These are phyloP conservation scores for Muntiacus muntjak DNA, from an alignment of 2,113 vertebrate species.

Conservation along the genomic window DNA sequence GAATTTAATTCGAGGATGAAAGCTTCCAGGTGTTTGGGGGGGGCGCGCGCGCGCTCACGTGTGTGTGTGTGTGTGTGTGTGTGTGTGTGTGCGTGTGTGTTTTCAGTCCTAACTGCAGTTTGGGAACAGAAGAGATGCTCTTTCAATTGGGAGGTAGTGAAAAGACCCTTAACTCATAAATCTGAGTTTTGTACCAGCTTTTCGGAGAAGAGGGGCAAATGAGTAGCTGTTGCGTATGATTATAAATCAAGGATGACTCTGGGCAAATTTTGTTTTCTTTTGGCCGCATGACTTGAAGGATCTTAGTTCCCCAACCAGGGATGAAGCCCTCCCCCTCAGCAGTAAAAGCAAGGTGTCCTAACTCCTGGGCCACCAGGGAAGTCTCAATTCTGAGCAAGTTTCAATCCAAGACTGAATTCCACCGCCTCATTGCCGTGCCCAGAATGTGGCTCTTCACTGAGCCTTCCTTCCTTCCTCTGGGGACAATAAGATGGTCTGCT, in stretches of 20 bases:
- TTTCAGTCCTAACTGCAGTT: background rate
- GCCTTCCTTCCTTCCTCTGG: background rate
- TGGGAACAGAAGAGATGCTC: background rate
- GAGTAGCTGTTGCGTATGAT: background rate
- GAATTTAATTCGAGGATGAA: background rate
- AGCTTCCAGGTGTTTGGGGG: background rate
- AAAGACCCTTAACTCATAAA: background rate
- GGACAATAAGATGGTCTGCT: background rate
- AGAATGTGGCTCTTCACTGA: background rate
- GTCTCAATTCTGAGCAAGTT: background rate
- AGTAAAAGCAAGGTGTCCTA: background rate
- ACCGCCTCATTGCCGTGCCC: background rate
- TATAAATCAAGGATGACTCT: background rate
- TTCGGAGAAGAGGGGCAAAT: background rate
- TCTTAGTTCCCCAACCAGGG: background rate
- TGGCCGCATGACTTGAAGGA: background rate
- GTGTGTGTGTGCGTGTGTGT: background rate
- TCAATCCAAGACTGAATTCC: background rate
- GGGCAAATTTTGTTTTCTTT: background rate
- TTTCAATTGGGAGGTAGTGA: background rate
- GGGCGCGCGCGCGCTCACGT: rapidly evolving
- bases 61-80: too few species aligned
- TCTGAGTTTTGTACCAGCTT: background rate
- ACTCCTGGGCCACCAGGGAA: too few species aligned
- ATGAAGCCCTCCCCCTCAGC: background rate